Conservation (phyloP, 2,113 vertebrate species). For the Irena cyanogastra region DNA sequence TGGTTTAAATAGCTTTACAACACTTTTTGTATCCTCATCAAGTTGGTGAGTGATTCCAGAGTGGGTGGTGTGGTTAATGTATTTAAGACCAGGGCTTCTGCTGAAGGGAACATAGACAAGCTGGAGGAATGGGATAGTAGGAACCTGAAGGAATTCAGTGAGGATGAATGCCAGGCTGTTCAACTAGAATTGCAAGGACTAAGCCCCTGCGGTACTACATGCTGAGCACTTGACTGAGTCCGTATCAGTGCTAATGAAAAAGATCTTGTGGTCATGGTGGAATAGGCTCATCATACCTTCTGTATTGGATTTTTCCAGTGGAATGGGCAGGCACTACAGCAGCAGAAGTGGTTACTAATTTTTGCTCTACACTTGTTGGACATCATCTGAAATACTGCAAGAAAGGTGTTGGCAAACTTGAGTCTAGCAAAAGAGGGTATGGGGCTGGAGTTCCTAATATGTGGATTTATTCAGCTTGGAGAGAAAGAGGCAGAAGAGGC, state of each 20-base stretch:
- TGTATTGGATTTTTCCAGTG: neutral
- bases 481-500: neutral
- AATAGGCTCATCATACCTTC: neutral
- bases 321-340: neutral
- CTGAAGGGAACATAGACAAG: neutral
- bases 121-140: neutral
- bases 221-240: neutral
- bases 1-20: neutral
- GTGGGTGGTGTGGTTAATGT: neutral
- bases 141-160: neutral
- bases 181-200: neutral
- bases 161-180: neutral
- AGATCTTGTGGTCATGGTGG: accelerated
- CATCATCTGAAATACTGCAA: neutral
- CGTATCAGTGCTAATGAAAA: neutral
- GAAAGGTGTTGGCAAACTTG: neutral
- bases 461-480: neutral
- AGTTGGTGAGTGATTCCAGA: neutral
- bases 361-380: neutral
- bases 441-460: neutral
- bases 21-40: neutral
- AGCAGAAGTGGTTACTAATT: neutral
- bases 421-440: neutral
- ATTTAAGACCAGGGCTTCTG: neutral
- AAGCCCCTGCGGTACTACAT: neutral